Percentiles rank a stretch among this genome's conserved stretches.
These are phyloP conservation scores for Lasioglossum calceatum DNA, from an alignment of 2,888 invertebrate species.

Conservation along the genomic window DNA sequence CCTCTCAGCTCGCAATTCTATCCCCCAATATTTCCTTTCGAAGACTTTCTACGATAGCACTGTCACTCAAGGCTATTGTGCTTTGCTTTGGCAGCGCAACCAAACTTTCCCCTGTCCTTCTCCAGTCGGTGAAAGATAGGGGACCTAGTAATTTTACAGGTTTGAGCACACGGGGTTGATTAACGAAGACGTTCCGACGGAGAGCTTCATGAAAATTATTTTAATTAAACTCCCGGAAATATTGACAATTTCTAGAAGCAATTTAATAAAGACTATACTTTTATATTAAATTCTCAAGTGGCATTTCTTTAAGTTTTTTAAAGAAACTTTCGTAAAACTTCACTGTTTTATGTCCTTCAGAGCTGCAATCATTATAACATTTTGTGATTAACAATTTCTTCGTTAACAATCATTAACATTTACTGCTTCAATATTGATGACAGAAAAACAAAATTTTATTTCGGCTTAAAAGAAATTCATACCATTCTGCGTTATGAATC, in stretches of 20 bases:
- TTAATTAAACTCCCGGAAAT: not conserved
- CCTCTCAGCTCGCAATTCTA: constrained; percentile 71
- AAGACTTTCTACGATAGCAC: constrained; percentile 74
- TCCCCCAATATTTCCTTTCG: constrained; percentile 75
- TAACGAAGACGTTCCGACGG: not conserved
- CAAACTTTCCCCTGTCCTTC: constrained; percentile 69
- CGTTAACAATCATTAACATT: no score
- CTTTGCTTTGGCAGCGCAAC: constrained; percentile 42
- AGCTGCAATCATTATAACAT: no score
- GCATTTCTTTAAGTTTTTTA: not conserved
- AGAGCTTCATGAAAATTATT: not conserved
- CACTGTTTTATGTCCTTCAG: no score
- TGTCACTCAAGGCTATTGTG: constrained; percentile 69
- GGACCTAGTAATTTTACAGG: constrained; percentile 64
- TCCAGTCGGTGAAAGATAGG: constrained; percentile 37
- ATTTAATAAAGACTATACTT: not conserved
- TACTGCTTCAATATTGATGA: no score
- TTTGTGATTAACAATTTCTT: no score
- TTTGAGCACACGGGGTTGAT: constrained; percentile 57
- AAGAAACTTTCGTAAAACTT: no score
- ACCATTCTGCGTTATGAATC: no score
- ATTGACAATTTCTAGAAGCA: not conserved
- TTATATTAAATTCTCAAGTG: not conserved
- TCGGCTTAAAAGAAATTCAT: no score
- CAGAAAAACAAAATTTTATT: no score